These are phyloP conservation scores for Alcedo quadribrachys DNA, from an alignment of 2,797 vertebrate species.

Conservation along the genomic window DNA sequence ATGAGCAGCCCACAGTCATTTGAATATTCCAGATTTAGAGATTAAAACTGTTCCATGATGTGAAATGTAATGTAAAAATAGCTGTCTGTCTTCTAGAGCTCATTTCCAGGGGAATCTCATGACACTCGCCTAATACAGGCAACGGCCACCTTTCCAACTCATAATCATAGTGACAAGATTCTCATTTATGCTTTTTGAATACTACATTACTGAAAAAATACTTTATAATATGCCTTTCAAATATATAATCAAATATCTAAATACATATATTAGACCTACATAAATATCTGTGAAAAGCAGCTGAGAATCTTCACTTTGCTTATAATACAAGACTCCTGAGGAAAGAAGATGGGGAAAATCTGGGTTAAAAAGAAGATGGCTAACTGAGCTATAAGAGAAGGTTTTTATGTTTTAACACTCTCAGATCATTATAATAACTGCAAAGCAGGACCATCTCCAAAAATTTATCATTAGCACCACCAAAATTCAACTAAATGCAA, in stretches of 20 bases:
- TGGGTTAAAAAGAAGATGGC: neutral
- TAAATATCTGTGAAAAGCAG: neutral
- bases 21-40: constrained; percentile 50
- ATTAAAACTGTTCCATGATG: constrained; percentile 36
- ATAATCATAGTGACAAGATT: neutral
- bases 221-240: neutral
- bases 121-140: neutral
- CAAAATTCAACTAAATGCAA: neutral
- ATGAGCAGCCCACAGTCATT: constrained; percentile 33
- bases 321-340: neutral
- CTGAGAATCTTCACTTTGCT: neutral
- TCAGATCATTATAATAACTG: neutral
- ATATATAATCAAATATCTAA: neutral
- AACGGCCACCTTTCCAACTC: neutral
- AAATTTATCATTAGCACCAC: neutral
- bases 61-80: constrained; percentile 48
- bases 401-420: neutral
- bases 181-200: neutral
- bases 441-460: neutral
- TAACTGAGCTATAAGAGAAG: neutral
- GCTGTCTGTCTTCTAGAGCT: neutral
- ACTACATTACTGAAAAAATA: neutral
- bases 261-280: neutral
- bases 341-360: neutral
- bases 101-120: neutral